Conservation (phyloP, 2,888 invertebrate species). For the Smittia aterrima region DNA sequence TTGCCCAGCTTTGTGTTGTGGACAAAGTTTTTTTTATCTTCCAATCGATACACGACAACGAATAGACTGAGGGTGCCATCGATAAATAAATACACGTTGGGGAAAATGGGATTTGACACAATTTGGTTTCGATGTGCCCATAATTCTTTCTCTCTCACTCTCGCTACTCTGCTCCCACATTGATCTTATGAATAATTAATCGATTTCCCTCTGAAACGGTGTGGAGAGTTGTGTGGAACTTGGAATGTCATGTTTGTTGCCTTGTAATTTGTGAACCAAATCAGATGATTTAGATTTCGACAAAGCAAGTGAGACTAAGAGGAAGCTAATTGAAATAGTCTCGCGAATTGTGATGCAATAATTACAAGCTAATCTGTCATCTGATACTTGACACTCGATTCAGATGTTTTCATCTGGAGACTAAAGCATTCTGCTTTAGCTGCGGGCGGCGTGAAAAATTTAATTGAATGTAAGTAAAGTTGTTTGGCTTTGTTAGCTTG, state of each 20-base stretch:
- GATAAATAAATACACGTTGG: conserved; percentile 5
- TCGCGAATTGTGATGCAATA: background rate
- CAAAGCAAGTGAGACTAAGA: background rate
- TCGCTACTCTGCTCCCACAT: background rate
- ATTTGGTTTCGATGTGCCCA: conserved; percentile 17
- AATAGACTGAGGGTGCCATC: background rate
- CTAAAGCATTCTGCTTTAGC: no score
- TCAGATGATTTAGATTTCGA: background rate
- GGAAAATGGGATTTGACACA: conserved; percentile 23
- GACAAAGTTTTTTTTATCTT: background rate
- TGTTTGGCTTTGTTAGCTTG: no score
- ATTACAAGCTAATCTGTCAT: background rate
- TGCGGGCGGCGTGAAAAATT: no score
- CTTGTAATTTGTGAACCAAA: conserved; percentile 10
- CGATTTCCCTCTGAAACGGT: background rate
- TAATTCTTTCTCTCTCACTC: conserved; percentile 6
- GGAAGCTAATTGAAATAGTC: background rate
- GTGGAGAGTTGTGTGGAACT: background rate
- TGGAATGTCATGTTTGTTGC: background rate
- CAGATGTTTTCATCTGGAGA: no score
- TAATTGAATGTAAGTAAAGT: no score
- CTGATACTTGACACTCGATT: background rate
- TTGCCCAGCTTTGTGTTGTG: no score
- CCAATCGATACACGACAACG: background rate
- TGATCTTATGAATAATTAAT: conserved; percentile 24